Base-by-base conservation (phyloP, 2,113 vertebrate genomes). In the Eupsittula cactorum region DNA sequence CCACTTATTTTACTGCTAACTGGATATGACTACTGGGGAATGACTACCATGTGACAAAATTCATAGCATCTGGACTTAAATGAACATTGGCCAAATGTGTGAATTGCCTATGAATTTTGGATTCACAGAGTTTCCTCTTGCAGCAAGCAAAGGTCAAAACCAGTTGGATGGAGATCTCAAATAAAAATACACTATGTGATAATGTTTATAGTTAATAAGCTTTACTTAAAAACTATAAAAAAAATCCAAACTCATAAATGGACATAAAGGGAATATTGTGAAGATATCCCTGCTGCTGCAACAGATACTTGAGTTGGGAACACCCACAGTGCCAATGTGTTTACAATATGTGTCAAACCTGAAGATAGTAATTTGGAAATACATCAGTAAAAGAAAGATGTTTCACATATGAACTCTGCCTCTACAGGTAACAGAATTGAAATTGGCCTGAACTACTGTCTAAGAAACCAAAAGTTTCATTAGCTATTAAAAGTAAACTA, bases 241-340 rank as follows among this genome's bases (percentile, higher is more conserved):
- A 55, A 65, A 10, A 0, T 0, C 5, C 3, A 19, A 31, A 65
- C 10, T 53, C 16, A 23, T 11, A 80, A 73, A 44, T n/a, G 13
- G 7, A 57, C 7, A 80, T 20, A 68, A 73, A 82, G 10, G 16
- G 67, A 55, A 74, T 68, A 63, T 11, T 73, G 14, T 35, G 16
- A 88, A 52, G 9, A 39, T 33, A 68, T 24, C 17, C 14, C 2
- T 63, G 23, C 28, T 69, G 23, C 20, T 93, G 33, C 41, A 93
- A 7, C 9, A 60, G n/a, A 25, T 76, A n/a, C 13, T 53, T 52
- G 19, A 39, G 7, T 20, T 27, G 62, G 17, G 11, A 69, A 19
- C 27, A 70, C 16, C 4, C 15, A n/a, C 5, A 39, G 7, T 13
- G 10, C 25, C 37, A 12, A 3, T 19, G 12, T 52, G 41, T 41